A percentile compares a stretch with the other conserved stretches of the same genome.
These are phyloP conservation scores for Acanthosepion pharaonis DNA, from an alignment of 2,888 invertebrate genomes.

Conservation along the genomic window DNA sequence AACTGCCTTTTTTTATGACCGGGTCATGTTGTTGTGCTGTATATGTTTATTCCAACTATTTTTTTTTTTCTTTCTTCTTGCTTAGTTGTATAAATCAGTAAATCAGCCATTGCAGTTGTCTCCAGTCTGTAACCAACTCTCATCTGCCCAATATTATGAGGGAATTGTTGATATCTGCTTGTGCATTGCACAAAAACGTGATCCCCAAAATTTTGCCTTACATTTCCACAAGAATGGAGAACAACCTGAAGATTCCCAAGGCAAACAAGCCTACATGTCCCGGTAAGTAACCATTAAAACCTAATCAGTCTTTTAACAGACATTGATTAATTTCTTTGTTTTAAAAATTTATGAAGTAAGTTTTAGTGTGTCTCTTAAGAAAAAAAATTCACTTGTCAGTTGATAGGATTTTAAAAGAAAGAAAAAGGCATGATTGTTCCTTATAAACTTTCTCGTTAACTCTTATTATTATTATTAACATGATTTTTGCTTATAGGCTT, in stretches of 20 bases:
- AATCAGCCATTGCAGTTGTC: slow-evolving; percentile 89
- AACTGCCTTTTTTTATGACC: background rate
- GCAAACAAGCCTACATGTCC: slow-evolving; percentile 81
- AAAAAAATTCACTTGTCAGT: no score
- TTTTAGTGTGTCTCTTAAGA: no score
- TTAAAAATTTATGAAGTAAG: no score
- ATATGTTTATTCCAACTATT: background rate
- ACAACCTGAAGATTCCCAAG: slow-evolving; percentile 87
- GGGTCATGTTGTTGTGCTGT: background rate
- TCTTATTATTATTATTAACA: no score
- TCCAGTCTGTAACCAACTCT: slow-evolving; percentile 88
- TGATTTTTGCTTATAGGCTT: no score
- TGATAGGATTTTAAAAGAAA: no score
- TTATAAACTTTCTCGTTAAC: no score
- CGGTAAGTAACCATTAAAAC: slow-evolving; percentile 58
- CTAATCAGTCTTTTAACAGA: background rate
- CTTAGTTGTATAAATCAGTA: slow-evolving; percentile 86
- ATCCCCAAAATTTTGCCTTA: slow-evolving; percentile 88
- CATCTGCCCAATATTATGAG: slow-evolving; percentile 84
- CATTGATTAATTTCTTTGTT: no score
- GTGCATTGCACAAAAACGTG: slow-evolving; percentile 88
- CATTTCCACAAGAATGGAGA: slow-evolving; percentile 91
- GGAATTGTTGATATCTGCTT: slow-evolving; percentile 92
- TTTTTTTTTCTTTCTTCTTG: background rate
- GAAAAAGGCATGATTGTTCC: no score